These are phyloP conservation scores for Pseudomyrmex concolor DNA, from an alignment of 1,140 invertebrate species.

Conservation along the genomic window DNA sequence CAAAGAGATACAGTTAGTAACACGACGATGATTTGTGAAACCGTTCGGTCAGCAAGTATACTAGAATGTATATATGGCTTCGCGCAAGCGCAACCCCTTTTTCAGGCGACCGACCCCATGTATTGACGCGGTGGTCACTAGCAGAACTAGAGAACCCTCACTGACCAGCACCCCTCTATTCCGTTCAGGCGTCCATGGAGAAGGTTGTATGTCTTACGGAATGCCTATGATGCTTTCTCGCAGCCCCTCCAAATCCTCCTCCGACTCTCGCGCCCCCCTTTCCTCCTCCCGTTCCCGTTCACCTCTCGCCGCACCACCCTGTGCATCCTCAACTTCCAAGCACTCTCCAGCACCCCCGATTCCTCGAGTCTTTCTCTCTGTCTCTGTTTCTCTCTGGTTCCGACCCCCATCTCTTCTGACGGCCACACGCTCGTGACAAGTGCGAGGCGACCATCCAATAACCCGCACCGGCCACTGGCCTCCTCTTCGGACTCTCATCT, in stretches of 20 bases:
- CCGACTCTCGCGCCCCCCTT: slow-evolving; percentile 14
- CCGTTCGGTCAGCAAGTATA: slow-evolving; percentile 75
- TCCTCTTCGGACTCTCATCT: slow-evolving; percentile 51
- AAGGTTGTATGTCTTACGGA: slow-evolving; percentile 82
- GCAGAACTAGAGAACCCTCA: slow-evolving; percentile 76
- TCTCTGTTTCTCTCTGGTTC: slow-evolving; percentile 45
- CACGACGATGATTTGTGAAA: slow-evolving; percentile 75
- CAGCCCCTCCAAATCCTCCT: slow-evolving; percentile 69
- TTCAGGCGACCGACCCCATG: slow-evolving; percentile 74
- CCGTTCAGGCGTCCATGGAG: slow-evolving; percentile 75
- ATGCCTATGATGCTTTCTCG: slow-evolving; percentile 82
- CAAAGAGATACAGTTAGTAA: slow-evolving; percentile 73
- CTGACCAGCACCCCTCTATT: slow-evolving; percentile 80
- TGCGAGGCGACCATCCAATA: slow-evolving; percentile 82
- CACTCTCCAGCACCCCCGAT: slow-evolving; percentile 56
- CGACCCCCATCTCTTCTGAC: slow-evolving; percentile 64
- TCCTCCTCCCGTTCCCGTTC: background rate
- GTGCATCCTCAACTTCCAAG: slow-evolving; percentile 52
- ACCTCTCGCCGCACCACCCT: slow-evolving; percentile 20
- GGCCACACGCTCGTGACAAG: slow-evolving; percentile 80
- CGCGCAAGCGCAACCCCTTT: slow-evolving; percentile 83
- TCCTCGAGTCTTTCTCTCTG: slow-evolving; percentile 47
- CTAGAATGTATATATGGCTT: slow-evolving; percentile 71
- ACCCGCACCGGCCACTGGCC: slow-evolving; percentile 80
- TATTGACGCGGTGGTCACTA: slow-evolving; percentile 84